phyloP scores from a whole-genome alignment of 1,140 invertebrate species.

The Bombus impatiens region DNA sequence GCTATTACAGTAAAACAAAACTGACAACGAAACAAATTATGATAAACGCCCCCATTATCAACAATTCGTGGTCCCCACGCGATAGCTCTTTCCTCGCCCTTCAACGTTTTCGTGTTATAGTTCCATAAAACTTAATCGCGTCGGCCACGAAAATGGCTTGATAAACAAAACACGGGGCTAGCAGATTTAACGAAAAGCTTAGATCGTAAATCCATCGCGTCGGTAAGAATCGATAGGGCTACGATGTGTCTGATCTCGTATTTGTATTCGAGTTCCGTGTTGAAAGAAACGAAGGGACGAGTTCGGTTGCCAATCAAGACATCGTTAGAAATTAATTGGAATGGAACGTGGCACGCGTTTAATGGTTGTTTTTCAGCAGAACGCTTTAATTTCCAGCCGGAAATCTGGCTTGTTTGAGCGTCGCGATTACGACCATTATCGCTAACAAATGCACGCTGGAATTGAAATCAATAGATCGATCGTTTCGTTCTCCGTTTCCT shows the following conservation, averaged over 20 bases:
- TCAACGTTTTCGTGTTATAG: too few relatives aligned
- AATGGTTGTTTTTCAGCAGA: background rate
- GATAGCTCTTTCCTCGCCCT: too few relatives aligned
- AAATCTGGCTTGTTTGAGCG: conserved; percentile 41
- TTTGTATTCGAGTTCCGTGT: conserved; percentile 31
- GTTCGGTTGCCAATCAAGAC: conserved; percentile 41
- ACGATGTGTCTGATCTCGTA: background rate
- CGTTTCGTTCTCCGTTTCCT: background rate
- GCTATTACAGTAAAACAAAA: too few relatives aligned
- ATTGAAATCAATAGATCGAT: conserved; percentile 14
- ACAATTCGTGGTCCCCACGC: too few relatives aligned
- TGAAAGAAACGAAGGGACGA: background rate
- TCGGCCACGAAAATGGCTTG: too few relatives aligned
- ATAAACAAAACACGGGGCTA: too few relatives aligned
- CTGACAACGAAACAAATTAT: too few relatives aligned
- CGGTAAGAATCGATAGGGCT: background rate
- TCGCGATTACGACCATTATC: conserved; percentile 47
- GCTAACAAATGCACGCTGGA: conserved; percentile 47
- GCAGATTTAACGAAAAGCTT: too few relatives aligned
- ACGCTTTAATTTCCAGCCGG: conserved; percentile 55
- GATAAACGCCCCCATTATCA: too few relatives aligned
- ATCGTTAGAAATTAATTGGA: conserved; percentile 68
- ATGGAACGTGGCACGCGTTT: conserved; percentile 39
- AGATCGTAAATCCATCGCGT: conserved; percentile 7
- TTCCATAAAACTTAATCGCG: too few relatives aligned